A percentile compares a stretch with the other conserved stretches of the same genome.
phyloP scores from a whole-genome alignment of 2,113 vertebrate genomes.

The Amazona guildingii region DNA sequence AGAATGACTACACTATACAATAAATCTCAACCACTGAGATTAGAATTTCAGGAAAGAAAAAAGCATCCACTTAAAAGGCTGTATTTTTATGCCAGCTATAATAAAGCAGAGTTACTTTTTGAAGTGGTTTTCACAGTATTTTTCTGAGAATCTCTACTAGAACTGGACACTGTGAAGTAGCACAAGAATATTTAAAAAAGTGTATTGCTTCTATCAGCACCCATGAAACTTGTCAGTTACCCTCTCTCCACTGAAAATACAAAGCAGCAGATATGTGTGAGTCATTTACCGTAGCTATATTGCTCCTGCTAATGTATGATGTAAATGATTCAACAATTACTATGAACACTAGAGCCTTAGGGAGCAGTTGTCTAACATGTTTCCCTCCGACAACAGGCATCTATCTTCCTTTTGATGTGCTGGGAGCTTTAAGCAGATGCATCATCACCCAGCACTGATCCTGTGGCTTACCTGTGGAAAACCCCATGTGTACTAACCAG shows the following conservation, averaged over 20 bases:
- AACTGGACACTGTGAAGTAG: background rate
- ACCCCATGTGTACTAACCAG: background rate
- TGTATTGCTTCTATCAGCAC: background rate
- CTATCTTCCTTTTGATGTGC: slow-evolving; percentile 29
- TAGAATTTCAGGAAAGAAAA: background rate
- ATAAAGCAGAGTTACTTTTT: background rate
- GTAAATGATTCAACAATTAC: slow-evolving; percentile 58
- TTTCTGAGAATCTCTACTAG: background rate
- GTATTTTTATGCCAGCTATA: background rate
- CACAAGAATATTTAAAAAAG: background rate
- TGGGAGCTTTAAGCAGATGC: slow-evolving; percentile 1
- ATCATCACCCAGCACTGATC: slow-evolving; percentile 13
- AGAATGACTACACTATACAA: background rate
- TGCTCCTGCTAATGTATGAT: slow-evolving; percentile 14
- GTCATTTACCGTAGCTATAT: slow-evolving; percentile 10
- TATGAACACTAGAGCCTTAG: slow-evolving; percentile 13
- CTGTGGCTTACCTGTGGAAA: slow-evolving; percentile 27
- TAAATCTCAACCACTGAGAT: background rate
- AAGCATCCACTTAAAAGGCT: background rate
- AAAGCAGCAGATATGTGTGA: background rate
- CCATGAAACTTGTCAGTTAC: background rate
- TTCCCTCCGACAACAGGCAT: background rate
- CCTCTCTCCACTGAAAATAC: background rate
- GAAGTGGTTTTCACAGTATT: background rate
- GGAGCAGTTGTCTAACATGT: slow-evolving; percentile 45